Base-by-base conservation (phyloP, 1,140 invertebrate genomes). In the Phocides pigmalion region DNA sequence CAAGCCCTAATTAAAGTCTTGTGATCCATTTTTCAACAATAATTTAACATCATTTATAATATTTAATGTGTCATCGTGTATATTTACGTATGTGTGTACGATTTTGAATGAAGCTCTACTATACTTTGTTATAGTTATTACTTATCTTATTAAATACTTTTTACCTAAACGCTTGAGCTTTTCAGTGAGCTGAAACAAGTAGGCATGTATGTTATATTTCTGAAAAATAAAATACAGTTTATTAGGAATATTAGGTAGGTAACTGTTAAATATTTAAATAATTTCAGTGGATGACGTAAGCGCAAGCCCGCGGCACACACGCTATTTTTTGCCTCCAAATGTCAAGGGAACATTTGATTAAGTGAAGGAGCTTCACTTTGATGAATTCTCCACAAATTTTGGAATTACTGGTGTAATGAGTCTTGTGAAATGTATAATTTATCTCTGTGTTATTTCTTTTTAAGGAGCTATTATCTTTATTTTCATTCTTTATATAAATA, bases 311-410 rank as follows among this genome's bases (percentile, higher is more conserved):
- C 5, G 41, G 16, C 16, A 12, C 22, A 14, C 22, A 8, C 46
- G 12, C 6, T 12, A 9, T 15, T n/a, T 49, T 49, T 49, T 49
- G 19, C 4, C 19, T 28, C 4, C 20, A 49, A 49, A 49, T 49
- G 46, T 49, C 46, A 49, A 49, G 46, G 46, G 11, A 49, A 49
- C 2, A 12, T 42, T 4, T 49, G 46, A 49, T 49, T 28, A 49
- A 12, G 20, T 49, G 20, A 49, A 49, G 46, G 46, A 49, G 46
- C 22, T 28, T 28, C 46, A 47, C 8, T 14, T 49, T 28, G 46
- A 4, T 42, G 3, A 15, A 17, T 42, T 39, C 0, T 39, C 4
- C 0, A 12, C 8, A 5, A 12, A 14, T 39, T 39, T 14, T 14
- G 35, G 35, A 39, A 39, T n/a, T 0, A 0, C 4, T 14, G 9